A percentile compares a stretch with the other conserved stretches of the same genome.
Conservation (phyloP, 2,113 vertebrate species). For the Elachura formosa region DNA sequence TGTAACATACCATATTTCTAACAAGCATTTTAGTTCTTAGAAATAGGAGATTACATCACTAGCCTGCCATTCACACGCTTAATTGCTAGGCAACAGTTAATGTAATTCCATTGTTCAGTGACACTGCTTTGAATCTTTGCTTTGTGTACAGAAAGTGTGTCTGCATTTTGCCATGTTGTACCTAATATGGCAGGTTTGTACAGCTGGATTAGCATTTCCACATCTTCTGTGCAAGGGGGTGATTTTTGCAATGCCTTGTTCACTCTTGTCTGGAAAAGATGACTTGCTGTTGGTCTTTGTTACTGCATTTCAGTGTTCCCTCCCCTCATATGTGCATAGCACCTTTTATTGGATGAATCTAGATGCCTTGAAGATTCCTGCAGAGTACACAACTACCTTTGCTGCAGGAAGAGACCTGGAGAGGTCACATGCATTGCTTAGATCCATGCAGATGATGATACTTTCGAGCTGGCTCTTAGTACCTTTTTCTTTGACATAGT, state of each 20-base stretch:
- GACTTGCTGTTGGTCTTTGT: neutral
- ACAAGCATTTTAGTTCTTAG: neutral
- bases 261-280: neutral
- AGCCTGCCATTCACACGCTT: neutral
- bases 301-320: neutral
- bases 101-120: constrained; percentile 27
- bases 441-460: neutral
- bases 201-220: neutral
- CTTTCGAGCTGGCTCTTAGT: neutral
- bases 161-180: neutral
- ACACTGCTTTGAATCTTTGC: constrained; percentile 1
- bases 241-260: neutral
- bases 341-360: neutral
- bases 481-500: neutral
- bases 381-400: neutral
- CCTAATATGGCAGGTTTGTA: neutral
- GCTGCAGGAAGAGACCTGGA: neutral
- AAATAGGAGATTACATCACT: neutral
- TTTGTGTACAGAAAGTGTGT: constrained; percentile 7
- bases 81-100: constrained; percentile 37
- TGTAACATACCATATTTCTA: neutral
- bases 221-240: neutral
- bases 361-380: neutral
- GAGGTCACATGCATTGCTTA: neutral
- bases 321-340: neutral